Conservation (phyloP, 2,888 invertebrate species). For the Cephus pygmeus region DNA sequence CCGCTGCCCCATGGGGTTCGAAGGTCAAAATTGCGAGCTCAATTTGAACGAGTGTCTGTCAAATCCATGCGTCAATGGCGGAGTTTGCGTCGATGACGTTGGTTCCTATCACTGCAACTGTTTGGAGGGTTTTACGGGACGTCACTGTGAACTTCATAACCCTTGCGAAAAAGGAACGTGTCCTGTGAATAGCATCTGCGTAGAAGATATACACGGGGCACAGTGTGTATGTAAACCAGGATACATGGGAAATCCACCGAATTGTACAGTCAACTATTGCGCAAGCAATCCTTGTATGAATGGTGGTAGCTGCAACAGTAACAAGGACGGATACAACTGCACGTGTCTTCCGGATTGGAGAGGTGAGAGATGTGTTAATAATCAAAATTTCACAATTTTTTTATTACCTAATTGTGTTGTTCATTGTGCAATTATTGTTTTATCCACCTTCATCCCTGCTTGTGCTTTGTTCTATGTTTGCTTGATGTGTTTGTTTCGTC, state of each 20-base stretch:
- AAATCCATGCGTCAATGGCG: constrained; percentile 73
- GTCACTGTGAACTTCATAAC: constrained; percentile 67
- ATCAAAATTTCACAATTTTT: background rate
- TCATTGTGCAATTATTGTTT: background rate
- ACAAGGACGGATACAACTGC: constrained; percentile 74
- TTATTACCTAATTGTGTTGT: background rate
- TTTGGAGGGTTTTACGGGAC: constrained; percentile 68
- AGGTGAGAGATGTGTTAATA: constrained; percentile 65
- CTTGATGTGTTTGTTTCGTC: constrained; percentile 27
- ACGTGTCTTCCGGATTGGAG: constrained; percentile 77
- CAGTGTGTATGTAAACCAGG: constrained; percentile 77
- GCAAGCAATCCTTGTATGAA: constrained; percentile 79
- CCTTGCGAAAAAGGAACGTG: constrained; percentile 70
- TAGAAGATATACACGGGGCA: constrained; percentile 67
- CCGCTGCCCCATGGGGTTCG: constrained; percentile 82
- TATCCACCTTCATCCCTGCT: background rate
- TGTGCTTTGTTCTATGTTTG: constrained; percentile 19
- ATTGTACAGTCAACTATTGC: constrained; percentile 71
- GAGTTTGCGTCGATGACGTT: constrained; percentile 71
- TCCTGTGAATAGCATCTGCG: constrained; percentile 76
- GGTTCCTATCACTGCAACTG: constrained; percentile 72
- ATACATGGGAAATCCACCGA: constrained; percentile 63
- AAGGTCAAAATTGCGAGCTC: constrained; percentile 81
- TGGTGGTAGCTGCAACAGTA: constrained; percentile 77
- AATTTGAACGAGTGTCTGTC: constrained; percentile 71